Conservation (phyloP, 2,113 vertebrate species). For the Candoia aspera region DNA sequence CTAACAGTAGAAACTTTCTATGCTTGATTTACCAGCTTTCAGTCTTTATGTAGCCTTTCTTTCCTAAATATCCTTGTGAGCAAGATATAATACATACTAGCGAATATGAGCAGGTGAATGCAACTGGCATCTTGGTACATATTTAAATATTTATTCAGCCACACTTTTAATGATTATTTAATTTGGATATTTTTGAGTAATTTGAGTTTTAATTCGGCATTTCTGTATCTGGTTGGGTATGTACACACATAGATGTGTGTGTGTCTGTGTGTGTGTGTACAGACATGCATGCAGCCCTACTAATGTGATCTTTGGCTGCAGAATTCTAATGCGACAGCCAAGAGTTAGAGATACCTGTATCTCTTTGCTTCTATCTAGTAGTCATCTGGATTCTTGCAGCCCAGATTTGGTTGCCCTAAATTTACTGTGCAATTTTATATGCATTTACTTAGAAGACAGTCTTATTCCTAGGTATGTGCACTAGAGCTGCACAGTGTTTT, state of each 20-base stretch:
- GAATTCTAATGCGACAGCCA: no score
- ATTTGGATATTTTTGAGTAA: not conserved
- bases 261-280: no score
- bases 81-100: conserved; percentile 26
- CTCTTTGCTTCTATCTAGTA: no score
- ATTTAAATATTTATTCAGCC: not conserved
- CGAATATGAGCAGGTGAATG: conserved; percentile 15
- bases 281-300: no score
- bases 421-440: no score
- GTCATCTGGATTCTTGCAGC: no score
- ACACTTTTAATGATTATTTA: conserved; percentile 26
- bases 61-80: conserved; percentile 47
- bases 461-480: not conserved
- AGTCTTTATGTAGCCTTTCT: conserved; percentile 43
- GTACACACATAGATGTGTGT: no score
- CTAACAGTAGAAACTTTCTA: not conserved
- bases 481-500: not conserved
- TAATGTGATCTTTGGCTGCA: no score
- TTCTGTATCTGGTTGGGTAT: no score
- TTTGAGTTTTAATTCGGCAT: not conserved
- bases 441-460: no score
- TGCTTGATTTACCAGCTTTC: conserved; percentile 24
- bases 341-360: no score
- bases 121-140: not conserved
- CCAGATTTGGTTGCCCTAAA: no score